A percentile compares a stretch with the other conserved stretches of the same genome.
Conservation (phyloP, 2,113 vertebrate genomes). For the Archilochus colubris region DNA sequence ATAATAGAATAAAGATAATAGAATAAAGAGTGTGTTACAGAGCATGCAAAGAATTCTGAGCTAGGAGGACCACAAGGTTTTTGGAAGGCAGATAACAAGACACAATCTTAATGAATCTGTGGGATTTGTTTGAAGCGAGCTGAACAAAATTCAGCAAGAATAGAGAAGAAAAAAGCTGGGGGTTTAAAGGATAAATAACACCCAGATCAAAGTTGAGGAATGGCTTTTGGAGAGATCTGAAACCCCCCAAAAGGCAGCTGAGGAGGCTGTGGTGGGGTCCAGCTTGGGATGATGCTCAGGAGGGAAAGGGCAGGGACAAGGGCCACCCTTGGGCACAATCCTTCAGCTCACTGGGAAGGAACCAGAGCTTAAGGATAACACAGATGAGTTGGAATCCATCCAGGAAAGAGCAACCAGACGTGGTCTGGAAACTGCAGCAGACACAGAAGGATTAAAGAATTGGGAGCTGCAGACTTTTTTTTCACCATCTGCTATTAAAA, state of each 20-base stretch:
- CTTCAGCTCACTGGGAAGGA: neutral
- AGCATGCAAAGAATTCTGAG: neutral
- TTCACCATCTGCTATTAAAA: conserved; percentile 14
- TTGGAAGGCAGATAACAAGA: neutral
- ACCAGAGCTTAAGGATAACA: neutral
- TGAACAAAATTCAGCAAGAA: neutral
- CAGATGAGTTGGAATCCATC: neutral
- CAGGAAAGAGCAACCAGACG: conserved; percentile 38
- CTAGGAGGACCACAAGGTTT: neutral
- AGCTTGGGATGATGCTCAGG: neutral
- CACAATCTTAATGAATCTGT: neutral
- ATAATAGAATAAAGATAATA: neutral
- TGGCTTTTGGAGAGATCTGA: neutral
- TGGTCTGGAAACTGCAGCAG: conserved; percentile 1
- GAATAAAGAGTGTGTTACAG: neutral
- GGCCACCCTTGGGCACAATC: neutral
- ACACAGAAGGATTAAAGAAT: neutral
- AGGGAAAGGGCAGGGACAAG: neutral
- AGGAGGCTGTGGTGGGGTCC: neutral
- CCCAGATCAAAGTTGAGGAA: neutral
- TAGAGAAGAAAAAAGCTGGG: neutral
- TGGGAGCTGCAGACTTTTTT: conserved; percentile 15
- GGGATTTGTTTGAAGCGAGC: neutral
- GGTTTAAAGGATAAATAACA: neutral
- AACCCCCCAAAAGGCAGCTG: neutral